A percentile compares a stretch with the other conserved stretches of the same genome.
These are phyloP conservation scores for Nibea coibor DNA, from an alignment of 2,113 vertebrate genomes.

Conservation along the genomic window DNA sequence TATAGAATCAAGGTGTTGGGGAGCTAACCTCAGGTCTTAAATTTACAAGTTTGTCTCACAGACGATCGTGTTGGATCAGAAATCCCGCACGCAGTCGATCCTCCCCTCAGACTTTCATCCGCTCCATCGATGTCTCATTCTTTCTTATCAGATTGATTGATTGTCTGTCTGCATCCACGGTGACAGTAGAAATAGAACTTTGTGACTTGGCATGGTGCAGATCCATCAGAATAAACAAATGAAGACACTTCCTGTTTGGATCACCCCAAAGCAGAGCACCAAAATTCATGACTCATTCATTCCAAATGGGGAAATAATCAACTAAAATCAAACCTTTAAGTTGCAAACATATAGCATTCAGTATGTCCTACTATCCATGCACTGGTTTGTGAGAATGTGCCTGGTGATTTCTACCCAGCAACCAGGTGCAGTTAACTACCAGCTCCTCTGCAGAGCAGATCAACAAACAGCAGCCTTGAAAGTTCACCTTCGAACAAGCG, in stretches of 20 bases:
- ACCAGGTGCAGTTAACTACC: too few relatives aligned
- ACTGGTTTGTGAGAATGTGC: too few relatives aligned
- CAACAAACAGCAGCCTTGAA: too few relatives aligned
- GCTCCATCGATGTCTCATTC: neutral
- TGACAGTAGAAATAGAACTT: neutral
- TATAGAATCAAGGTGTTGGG: too few relatives aligned
- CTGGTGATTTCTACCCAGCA: too few relatives aligned
- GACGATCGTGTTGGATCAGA: neutral
- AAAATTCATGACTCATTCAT: neutral
- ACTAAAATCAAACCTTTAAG: neutral
- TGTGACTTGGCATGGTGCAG: too few relatives aligned
- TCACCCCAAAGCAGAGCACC: too few relatives aligned
- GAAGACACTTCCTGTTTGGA: neutral
- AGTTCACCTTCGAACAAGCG: too few relatives aligned
- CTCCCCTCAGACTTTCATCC: neutral
- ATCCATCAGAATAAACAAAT: neutral
- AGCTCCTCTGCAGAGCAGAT: too few relatives aligned
- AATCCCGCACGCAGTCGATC: neutral
- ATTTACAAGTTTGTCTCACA: neutral
- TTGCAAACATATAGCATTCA: too few relatives aligned
- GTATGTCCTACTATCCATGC: too few relatives aligned
- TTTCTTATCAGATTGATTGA: neutral
- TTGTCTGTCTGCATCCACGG: neutral
- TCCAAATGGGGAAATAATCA: neutral
- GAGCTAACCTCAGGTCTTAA: neutral